Conservation (phyloP, 2,888 invertebrate species). For the Leptura quadrifasciata region DNA sequence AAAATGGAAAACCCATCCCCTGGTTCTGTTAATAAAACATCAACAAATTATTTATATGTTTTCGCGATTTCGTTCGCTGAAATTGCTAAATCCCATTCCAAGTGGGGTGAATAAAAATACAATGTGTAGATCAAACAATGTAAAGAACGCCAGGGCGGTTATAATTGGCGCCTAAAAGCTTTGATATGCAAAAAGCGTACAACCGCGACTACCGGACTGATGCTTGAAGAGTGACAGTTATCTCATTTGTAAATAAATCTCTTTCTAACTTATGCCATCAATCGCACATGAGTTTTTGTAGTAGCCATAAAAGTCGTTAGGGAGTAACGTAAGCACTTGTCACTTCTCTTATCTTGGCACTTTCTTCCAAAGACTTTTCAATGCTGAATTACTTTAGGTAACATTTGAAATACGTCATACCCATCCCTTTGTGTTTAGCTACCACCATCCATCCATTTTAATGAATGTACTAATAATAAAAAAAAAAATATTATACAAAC, state of each 20-base stretch:
- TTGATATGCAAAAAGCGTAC: not conserved
- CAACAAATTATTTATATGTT: conserved; percentile 1
- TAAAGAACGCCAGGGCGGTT: not conserved
- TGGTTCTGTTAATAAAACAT: not conserved
- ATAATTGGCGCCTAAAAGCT: conserved; percentile 2
- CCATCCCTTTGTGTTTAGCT: too few species aligned
- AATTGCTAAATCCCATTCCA: not conserved
- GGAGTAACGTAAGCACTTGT: too few species aligned
- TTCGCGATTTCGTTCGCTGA: not conserved
- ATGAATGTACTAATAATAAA: too few species aligned
- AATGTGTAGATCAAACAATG: not conserved
- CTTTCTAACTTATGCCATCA: not conserved
- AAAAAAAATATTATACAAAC: too few species aligned
- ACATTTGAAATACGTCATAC: too few species aligned
- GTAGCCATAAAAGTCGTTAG: not conserved
- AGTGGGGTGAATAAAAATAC: not conserved
- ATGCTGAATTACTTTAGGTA: too few species aligned
- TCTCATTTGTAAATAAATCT: not conserved
- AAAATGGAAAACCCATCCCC: not conserved
- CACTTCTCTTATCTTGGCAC: too few species aligned
- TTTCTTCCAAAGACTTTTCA: too few species aligned
- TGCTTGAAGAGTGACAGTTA: conserved; percentile 7
- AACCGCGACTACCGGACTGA: not conserved
- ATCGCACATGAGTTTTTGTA: not conserved
- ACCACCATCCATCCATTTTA: too few species aligned